Evolutionary conservation across 2,113 vertebrate species (phyloP).

Genomic region (Ibidorhyncha struthersii): DNA sequence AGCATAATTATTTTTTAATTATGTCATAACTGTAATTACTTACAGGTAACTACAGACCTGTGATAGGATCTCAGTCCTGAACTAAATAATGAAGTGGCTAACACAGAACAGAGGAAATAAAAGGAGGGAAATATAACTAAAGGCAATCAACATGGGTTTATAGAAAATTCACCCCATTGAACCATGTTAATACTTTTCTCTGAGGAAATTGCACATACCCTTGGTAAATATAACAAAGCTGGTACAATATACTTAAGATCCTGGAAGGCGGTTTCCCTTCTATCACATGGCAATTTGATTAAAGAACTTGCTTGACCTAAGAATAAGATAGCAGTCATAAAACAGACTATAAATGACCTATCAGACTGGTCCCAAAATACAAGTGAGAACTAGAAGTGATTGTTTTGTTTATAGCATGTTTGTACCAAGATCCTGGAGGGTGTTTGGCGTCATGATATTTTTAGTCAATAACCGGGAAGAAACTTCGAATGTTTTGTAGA

Average conservation of each 20-base stretch:
- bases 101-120: neutral
- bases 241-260: neutral
- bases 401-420: neutral
- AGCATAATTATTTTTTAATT: neutral
- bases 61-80: neutral
- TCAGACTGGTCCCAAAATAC: neutral
- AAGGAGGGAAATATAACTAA: neutral
- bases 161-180: neutral
- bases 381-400: neutral
- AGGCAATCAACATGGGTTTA: neutral
- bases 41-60: neutral
- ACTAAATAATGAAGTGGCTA: neutral
- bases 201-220: neutral
- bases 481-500: neutral
- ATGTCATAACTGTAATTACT: neutral
- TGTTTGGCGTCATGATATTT: neutral
- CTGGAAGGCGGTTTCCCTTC: constrained; percentile 1
- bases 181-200: neutral
- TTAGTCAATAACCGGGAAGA: neutral
- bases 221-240: neutral
- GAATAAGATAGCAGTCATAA: constrained; percentile 15
- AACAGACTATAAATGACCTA: neutral
- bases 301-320: constrained; percentile 8
- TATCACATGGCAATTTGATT: neutral
- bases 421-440: neutral